Evolutionary conservation across 2,888 invertebrate species (phyloP).

Genomic region (Philereme vetulata): DNA sequence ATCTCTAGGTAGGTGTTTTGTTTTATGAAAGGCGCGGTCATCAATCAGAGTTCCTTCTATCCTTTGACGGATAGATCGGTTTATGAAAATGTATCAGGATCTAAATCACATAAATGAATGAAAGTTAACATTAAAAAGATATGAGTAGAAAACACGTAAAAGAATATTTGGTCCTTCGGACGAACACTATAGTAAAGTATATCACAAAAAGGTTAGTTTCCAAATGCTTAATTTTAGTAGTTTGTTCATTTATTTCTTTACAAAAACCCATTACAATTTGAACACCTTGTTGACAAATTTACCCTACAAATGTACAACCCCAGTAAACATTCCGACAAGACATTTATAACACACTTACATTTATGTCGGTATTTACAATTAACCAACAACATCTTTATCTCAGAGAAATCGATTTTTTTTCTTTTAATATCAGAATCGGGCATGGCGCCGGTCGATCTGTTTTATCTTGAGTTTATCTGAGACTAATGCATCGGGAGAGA

Average conservation of each 20-base stretch:
- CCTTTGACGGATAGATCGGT: conserved; percentile 15
- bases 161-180: neutral
- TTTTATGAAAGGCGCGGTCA: conserved; percentile 19
- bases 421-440: conserved; percentile 78
- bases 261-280: too few species aligned
- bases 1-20: conserved; percentile 31
- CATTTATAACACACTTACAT: conserved; percentile 60
- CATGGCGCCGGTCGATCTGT: conserved; percentile 80
- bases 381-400: conserved; percentile 79
- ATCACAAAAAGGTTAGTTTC: too few species aligned
- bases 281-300: conserved; percentile 2
- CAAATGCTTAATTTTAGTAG: too few species aligned
- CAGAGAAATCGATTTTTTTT: conserved; percentile 72
- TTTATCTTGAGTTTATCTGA: conserved; percentile 80
- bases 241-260: too few species aligned
- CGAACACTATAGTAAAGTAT: too few species aligned
- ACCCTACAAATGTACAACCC: conserved; percentile 38
- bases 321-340: conserved; percentile 50
- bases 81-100: conserved; percentile 14
- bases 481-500: conserved; percentile 81
- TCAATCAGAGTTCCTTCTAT: conserved; percentile 14
- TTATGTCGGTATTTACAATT: conserved; percentile 76
- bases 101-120: neutral
- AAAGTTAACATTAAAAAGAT: neutral
- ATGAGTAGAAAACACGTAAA: neutral